Evolutionary conservation across 92 coral and sea anemone species (phyloP), one percentile per base, ranked within the genome.

Genomic region (Actinostola sp.): DNA sequence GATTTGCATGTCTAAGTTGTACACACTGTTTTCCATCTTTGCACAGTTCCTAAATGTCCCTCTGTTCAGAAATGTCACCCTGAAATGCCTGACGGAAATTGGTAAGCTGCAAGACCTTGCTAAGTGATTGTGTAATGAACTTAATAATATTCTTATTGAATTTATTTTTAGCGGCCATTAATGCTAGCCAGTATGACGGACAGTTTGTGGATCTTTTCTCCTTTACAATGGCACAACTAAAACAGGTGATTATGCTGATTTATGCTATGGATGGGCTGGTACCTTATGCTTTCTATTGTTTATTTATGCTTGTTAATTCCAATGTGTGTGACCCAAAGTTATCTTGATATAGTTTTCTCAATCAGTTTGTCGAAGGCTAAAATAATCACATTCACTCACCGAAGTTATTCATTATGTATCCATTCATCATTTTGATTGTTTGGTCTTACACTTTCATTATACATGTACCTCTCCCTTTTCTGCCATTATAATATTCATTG

Each of bases 1-100:
- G 8, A 7, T 7, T 14, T 39, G 7, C 45, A 39, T 39, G 7
- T 7, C 45, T 39, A 7, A 14, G 7, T 7, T 39, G 8, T 39
- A 7, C 7, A 39, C 45, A 7, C 7, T 39, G 7, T 39, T 39
- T 7, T 39, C 14, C 45, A 7, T 39, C 7, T 39, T 39, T 14
- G 13, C 17, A 42, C 79, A 94, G 98, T 94, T 94, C 84, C 86
- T 94, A 21, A 91, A 94, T 88, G 98, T 94, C 11, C 98, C 98
- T 24, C 82, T 94, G 92, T 94, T 94, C 87, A 62, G 98, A 79
- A 94, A 94, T 88, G 92, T 94, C 34, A 94, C 98, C 20, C 52
- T 94, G 63, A 94, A 94, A 80, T 94, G 98, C 81, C 84, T 94
- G 20, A 94, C 98, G 63, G 98, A 94, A 53, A 92, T 94, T 61